A percentile compares a stretch with the other conserved stretches of the same genome.
Conservation (phyloP, 2,113 vertebrate genomes). For the Nibea albiflora region DNA sequence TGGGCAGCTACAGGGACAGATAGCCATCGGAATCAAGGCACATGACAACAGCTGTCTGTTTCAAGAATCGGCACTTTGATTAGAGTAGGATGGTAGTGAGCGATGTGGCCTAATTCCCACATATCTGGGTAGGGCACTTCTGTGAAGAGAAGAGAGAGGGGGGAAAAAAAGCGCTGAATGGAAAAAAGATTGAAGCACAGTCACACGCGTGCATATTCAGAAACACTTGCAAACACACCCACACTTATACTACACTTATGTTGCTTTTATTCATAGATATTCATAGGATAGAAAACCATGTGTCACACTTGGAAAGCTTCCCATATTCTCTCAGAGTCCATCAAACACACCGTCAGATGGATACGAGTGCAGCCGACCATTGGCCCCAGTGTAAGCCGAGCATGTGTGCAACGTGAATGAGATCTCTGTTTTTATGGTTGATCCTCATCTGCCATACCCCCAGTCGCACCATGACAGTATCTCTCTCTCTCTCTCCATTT, state of each 20-base stretch:
- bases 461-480: constrained; percentile 15
- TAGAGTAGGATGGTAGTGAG: constrained; percentile 79
- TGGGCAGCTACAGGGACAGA: constrained; percentile 76
- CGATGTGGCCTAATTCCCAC: constrained; percentile 83
- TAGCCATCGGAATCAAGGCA: constrained; percentile 82
- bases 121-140: constrained; percentile 84
- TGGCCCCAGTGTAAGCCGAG: constrained; percentile 64
- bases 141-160: constrained; percentile 46
- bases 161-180: constrained; percentile 53
- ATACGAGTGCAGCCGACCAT: constrained; percentile 47
- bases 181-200: constrained; percentile 70
- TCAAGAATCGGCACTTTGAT: constrained; percentile 89
- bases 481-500: constrained; percentile 18
- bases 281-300: constrained; percentile 72
- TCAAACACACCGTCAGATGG: constrained; percentile 60
- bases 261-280: constrained; percentile 60
- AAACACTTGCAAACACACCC: constrained; percentile 62
- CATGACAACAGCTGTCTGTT: constrained; percentile 88
- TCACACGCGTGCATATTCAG: constrained; percentile 61
- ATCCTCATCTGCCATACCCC: constrained; percentile 15
- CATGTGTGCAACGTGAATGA: constrained; percentile 72
- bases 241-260: constrained; percentile 48
- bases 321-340: constrained; percentile 70
- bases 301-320: constrained; percentile 78
- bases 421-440: constrained; percentile 47